phyloP scores from a whole-genome alignment of 1,140 invertebrate species.

The Diachasmimorpha longicaudata region DNA sequence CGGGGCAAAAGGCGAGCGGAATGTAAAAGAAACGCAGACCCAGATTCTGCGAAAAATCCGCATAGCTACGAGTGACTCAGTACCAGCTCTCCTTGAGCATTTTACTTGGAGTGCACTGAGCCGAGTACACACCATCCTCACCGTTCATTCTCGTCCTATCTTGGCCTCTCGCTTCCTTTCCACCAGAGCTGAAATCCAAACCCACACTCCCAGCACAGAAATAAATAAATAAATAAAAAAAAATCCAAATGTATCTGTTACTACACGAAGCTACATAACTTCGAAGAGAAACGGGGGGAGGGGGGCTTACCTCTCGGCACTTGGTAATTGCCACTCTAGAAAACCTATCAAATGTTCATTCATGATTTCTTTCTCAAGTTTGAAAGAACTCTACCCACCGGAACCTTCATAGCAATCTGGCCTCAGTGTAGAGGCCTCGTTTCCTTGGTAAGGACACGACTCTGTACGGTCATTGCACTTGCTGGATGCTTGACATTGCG shows the following conservation, averaged over 20 bases:
- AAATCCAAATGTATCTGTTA: not conserved
- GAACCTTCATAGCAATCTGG: not conserved
- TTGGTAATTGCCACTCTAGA: conserved; percentile 18
- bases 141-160: conserved; percentile 12
- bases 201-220: not conserved
- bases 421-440: conserved; percentile 27
- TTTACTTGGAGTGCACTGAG: conserved; percentile 36
- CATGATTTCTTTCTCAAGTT: conserved; percentile 39
- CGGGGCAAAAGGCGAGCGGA: not conserved
- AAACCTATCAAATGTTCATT: conserved; percentile 43
- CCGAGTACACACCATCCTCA: conserved; percentile 17
- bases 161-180: conserved; percentile 14
- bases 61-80: conserved; percentile 42
- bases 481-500: conserved; percentile 22
- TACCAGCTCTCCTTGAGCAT: conserved; percentile 49
- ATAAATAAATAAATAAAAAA: no score
- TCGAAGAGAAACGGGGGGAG: no score
- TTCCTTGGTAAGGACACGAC: conserved; percentile 40
- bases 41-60: conserved; percentile 41
- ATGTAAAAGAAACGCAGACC: conserved; percentile 25
- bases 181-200: not conserved
- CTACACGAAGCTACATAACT: not conserved
- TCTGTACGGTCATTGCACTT: conserved; percentile 25
- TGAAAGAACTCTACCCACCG: conserved; percentile 28
- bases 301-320: not conserved